These are phyloP conservation scores for Schlechtendalia chinensis DNA, from an alignment of 1,140 invertebrate species.

Conservation along the genomic window DNA sequence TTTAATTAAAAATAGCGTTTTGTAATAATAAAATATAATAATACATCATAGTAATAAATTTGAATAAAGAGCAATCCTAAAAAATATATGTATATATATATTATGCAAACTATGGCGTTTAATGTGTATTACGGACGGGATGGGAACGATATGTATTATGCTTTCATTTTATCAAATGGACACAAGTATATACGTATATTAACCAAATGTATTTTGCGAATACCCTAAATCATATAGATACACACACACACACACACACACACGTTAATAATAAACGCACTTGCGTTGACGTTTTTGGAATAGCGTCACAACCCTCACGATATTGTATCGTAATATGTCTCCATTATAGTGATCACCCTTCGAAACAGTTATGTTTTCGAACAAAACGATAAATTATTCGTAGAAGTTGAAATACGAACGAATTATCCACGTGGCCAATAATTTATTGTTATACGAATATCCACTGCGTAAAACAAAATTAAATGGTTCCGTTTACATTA, in stretches of 20 bases:
- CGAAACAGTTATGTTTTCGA: background rate
- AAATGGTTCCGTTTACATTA: background rate
- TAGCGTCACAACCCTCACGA: background rate
- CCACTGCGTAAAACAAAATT: background rate
- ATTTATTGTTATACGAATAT: background rate
- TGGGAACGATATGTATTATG: background rate
- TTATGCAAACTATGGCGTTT: background rate
- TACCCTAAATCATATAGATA: background rate
- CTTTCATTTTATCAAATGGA: conserved; percentile 25
- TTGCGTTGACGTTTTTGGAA: background rate
- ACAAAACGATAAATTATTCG: background rate
- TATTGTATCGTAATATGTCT: conserved; percentile 17
- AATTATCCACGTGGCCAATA: background rate
- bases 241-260: background rate
- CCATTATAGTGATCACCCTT: conserved; percentile 22
- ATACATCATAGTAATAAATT: background rate
- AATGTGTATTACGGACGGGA: background rate
- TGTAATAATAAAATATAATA: background rate
- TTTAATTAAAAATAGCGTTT: background rate
- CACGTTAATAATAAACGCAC: too few species aligned
- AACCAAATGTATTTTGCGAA: background rate
- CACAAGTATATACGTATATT: conserved; percentile 3
- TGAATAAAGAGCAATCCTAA: background rate
- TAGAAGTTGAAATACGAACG: background rate
- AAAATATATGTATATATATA: too few species aligned